Conservation (phyloP, 2,797 vertebrate species). For the Sebastes steindachneri region DNA sequence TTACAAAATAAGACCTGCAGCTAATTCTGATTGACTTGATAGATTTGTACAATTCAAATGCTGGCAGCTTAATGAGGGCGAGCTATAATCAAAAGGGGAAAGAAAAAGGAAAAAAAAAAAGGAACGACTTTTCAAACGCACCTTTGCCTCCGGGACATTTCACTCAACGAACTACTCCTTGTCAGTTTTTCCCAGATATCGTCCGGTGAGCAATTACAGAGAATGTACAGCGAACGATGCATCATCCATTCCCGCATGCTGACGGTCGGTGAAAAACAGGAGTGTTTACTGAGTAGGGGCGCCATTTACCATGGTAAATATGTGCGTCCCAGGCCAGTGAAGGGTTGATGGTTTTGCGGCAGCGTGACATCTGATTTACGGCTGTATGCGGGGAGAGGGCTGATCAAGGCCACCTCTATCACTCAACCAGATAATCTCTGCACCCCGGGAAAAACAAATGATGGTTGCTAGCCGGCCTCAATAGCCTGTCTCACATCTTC, state of each 20-base stretch:
- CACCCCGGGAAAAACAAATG: conserved; percentile 74
- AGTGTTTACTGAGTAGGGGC: conserved; percentile 69
- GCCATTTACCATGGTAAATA: conserved; percentile 81
- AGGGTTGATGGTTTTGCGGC: conserved; percentile 75
- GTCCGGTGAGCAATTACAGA: conserved; percentile 68
- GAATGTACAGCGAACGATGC: conserved; percentile 46
- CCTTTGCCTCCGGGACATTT: conserved; percentile 48
- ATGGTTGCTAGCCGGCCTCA: conserved; percentile 46
- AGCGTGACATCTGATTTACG: conserved; percentile 78
- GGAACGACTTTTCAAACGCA: conserved; percentile 38
- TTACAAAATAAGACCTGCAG: conserved; percentile 70
- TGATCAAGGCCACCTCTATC: conserved; percentile 83
- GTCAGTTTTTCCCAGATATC: conserved; percentile 56
- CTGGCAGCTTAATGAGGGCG: conserved; percentile 67
- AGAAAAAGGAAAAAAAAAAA: not conserved
- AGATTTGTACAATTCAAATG: conserved; percentile 68
- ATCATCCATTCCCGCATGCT: conserved; percentile 48
- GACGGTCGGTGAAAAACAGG: conserved; percentile 68
- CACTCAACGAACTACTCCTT: conserved; percentile 48
- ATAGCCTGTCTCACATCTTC: conserved; percentile 69
- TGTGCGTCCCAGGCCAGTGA: conserved; percentile 69
- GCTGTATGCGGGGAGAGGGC: conserved; percentile 59
- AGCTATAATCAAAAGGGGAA: conserved; percentile 63
- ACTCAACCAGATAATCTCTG: conserved; percentile 80
- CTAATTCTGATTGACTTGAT: conserved; percentile 79